Evolutionary conservation across 2,888 invertebrate genomes (phyloP).

Genomic region (Mythimna lalbum): DNA sequence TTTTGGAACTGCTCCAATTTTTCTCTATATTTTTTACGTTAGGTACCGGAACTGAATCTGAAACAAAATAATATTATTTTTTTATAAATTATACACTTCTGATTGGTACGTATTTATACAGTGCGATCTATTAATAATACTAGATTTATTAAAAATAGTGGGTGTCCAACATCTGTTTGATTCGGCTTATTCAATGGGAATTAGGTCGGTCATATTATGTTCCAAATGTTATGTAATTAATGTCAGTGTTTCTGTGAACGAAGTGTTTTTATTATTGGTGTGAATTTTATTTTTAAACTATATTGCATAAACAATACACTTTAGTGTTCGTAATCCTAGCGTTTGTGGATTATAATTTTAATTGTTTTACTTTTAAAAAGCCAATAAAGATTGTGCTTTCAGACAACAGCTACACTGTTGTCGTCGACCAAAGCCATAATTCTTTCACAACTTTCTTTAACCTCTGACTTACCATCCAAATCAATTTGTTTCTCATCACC

Average conservation of each 20-base stretch:
- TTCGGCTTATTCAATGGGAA: conserved; percentile 52
- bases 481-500: conserved; percentile 6
- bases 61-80: conserved; percentile 75
- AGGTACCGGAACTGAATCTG: conserved; percentile 75
- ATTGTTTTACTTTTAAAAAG: too few species aligned
- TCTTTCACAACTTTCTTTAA: not conserved
- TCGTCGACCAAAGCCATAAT: not conserved
- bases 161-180: conserved; percentile 33
- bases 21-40: conserved; percentile 63
- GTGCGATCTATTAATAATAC: conserved; percentile 49
- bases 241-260: conserved; percentile 40
- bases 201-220: conserved; percentile 60
- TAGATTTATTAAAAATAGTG: conserved; percentile 57
- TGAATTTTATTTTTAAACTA: not conserved
- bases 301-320: not conserved
- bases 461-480: not conserved
- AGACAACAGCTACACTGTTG: not conserved
- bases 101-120: conserved; percentile 51
- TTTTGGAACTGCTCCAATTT: conserved; percentile 77
- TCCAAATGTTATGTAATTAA: conserved; percentile 47
- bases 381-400: not conserved
- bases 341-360: not conserved
- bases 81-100: conserved; percentile 71
- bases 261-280: conserved; percentile 26
- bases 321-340: not conserved